Percentiles rank a stretch among this genome's conserved stretches.
Conservation (phyloP, 2,113 vertebrate species). For the Copsychus sechellarum region DNA sequence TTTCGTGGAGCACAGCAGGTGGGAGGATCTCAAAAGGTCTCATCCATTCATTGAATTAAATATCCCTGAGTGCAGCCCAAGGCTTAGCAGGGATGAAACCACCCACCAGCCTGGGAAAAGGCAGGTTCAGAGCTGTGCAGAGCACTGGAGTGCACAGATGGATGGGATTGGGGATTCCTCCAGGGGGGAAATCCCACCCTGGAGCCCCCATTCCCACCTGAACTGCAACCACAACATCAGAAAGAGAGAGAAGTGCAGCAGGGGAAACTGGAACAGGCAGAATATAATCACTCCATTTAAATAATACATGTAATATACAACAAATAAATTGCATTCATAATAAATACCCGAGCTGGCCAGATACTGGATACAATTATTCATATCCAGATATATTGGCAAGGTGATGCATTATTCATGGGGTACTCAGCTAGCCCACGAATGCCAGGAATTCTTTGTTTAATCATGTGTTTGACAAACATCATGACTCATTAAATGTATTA, state of each 20-base stretch:
- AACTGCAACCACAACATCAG: fast-evolving
- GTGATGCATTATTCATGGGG: slow-evolving; percentile 51
- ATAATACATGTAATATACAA: slow-evolving; percentile 12
- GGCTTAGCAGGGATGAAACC: background rate
- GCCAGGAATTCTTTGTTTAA: slow-evolving; percentile 66
- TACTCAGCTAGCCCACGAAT: slow-evolving; percentile 7
- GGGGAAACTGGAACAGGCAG: background rate
- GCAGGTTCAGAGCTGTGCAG: background rate
- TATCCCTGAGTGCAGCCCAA: slow-evolving; percentile 16
- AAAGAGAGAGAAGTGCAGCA: background rate
- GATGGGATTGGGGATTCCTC: background rate
- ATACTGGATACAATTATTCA: slow-evolving; percentile 39
- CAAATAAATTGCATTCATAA: slow-evolving; percentile 42
- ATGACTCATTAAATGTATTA: slow-evolving; percentile 45
- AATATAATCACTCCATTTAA: background rate
- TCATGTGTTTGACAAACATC: slow-evolving; percentile 66
- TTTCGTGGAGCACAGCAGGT: background rate
- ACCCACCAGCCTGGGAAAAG: slow-evolving; percentile 1
- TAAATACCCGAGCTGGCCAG: slow-evolving; percentile 4
- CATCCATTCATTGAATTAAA: slow-evolving; percentile 50
- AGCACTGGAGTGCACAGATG: background rate
- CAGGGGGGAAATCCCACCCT: background rate
- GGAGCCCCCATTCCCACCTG: background rate
- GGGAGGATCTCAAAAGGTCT: slow-evolving; percentile 59
- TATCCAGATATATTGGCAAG: background rate